phyloP scores from a whole-genome alignment of 1,140 invertebrate genomes.

The Trachelipus rathkii region DNA sequence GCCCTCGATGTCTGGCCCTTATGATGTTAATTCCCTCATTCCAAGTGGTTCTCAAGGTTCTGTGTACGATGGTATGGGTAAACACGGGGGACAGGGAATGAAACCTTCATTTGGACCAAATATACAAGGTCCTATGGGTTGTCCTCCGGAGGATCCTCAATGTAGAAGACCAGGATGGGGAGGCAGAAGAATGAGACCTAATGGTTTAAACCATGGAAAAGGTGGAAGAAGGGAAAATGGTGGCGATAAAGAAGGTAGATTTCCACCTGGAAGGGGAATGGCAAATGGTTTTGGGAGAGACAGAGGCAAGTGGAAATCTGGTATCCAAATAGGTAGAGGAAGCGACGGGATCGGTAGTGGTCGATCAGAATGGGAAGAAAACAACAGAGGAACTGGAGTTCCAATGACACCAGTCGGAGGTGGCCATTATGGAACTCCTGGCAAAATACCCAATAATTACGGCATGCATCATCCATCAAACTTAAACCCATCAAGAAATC shows the following conservation, averaged over 20 bases:
- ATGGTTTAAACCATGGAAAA: slow-evolving; percentile 19
- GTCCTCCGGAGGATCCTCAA: background rate
- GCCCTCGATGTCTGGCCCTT: background rate
- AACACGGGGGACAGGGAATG: background rate
- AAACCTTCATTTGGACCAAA: background rate
- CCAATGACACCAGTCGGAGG: too few species aligned
- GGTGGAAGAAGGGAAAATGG: slow-evolving; percentile 23
- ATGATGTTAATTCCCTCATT: too few species aligned
- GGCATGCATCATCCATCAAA: too few species aligned
- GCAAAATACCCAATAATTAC: background rate
- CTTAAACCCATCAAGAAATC: too few species aligned
- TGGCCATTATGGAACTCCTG: too few species aligned
- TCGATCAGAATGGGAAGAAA: too few species aligned
- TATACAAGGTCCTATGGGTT: background rate
- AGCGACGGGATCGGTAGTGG: too few species aligned
- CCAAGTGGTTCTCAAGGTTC: slow-evolving; percentile 4
- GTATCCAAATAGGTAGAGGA: too few species aligned
- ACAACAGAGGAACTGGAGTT: too few species aligned
- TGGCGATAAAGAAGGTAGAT: background rate
- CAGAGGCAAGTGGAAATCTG: background rate
- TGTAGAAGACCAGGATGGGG: background rate
- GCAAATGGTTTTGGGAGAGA: background rate
- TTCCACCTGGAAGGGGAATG: background rate
- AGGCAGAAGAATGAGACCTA: slow-evolving; percentile 7
- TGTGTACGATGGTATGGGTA: background rate